Evolutionary conservation across 2,888 invertebrate species (phyloP), one percentile per base, ranked within the genome.

Genomic region (Entomobrya multifasciata): DNA sequence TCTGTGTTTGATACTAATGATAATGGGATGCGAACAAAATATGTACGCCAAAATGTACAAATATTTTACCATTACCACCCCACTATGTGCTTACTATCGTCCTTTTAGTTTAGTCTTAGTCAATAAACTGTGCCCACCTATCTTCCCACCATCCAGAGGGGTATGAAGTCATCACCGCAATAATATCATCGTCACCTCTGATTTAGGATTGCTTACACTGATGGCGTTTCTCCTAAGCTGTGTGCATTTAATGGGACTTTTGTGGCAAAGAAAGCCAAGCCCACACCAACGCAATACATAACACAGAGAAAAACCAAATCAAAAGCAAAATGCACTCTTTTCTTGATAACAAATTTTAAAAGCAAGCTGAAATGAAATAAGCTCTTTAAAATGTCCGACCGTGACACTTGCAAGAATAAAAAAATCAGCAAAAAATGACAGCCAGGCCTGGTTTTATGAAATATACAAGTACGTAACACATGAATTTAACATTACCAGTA

Each of bases 361-460:
- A n/a, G n/a, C n/a, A n/a, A n/a, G n/a, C n/a, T n/a, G n/a, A n/a
- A n/a, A n/a, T n/a, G n/a, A n/a, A n/a, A n/a, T n/a, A n/a, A 44
- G 41, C 20, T 41, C 44, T 67, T 67, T 6, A n/a, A 13, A 76
- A 83, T 27, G 82, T 25, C 62, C 82, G 82, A 65, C 83, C 83
- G 76, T 83, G 76, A 76, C 83, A 76, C 57, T 55, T 44, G 27
- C 44, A 30, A 5, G 25, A 0, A 10, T 17, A 30, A 36, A 30
- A 36, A 36, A 36, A 36, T 65, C 2, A 17, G 27, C 47, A 70
- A 70, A 70, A 70, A 70, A 70, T 1, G 70, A n/a, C n/a, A n/a
- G n/a, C n/a, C n/a, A n/a, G n/a, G n/a, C n/a, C n/a, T n/a, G n/a
- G n/a, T n/a, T n/a, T n/a, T n/a, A n/a, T n/a, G n/a, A n/a, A n/a